Evolutionary conservation across 2,113 vertebrate species (phyloP), one percentile per base, ranked within the genome.

Genomic region (Spheniscus mendiculus): DNA sequence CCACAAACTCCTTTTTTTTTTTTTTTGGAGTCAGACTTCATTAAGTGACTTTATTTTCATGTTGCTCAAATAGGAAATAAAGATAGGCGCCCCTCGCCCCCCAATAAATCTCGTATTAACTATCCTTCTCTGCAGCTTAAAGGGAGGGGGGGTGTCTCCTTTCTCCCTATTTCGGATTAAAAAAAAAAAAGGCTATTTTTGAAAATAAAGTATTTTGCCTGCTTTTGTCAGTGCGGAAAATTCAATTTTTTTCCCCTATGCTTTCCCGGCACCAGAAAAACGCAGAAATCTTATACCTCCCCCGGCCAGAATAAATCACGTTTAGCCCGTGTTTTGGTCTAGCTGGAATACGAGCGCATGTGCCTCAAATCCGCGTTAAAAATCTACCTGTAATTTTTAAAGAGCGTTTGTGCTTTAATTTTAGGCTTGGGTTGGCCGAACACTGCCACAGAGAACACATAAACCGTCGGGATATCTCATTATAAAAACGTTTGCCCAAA

Each of bases 91-190:
- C 84, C 71, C 81, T 81, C 61, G 38, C 74, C 67, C 87, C 87
- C 55, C 81, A 89, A 76, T 95, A 95, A 95, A 96, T 93, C 91
- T 93, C 66, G 1, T 16, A 36, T 50, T 92, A 96, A 93, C 30
- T 11, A 74, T 32, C 38, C 49, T 59, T 5, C 80, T 45, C 61
- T 8, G 23, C 15, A 10, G 59, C 21, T 36, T 26, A 29, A 62
- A 62, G 58, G 45, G 36, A 42, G 30, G 56, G 80, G 72, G 15
- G 19, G 5, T 53, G 5, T 59, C 56, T 90, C 79, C 36, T 62
- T 58, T 70, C 55, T 87, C 91, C 42, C 45, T 45, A n/a, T 74
- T 80, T 90, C 55, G 20, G 14, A 11, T 4, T 1, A 32, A 40
- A 83, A 77, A 0, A 15, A 42, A 42, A 42, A 42, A 42, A 42